phyloP scores from a whole-genome alignment of 2,888 invertebrate species.

The Lithodes maja region DNA sequence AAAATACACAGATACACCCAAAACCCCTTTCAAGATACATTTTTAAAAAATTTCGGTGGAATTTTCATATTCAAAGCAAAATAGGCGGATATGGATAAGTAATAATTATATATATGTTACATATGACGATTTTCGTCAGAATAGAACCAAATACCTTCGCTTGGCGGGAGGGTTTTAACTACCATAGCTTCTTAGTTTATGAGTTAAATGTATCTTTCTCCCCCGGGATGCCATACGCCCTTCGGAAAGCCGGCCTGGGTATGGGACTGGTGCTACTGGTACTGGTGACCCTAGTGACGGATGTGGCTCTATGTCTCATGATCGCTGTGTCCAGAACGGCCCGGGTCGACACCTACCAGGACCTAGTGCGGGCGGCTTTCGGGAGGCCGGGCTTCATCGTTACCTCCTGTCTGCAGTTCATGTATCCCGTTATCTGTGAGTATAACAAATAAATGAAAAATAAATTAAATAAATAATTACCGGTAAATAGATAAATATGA shows the following conservation, averaged over 20 bases:
- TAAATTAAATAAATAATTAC: too few relatives aligned
- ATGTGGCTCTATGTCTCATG: slow-evolving; percentile 87
- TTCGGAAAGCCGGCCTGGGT: slow-evolving; percentile 87
- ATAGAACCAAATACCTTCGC: too few relatives aligned
- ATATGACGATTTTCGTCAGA: too few relatives aligned
- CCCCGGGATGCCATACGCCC: slow-evolving; percentile 85
- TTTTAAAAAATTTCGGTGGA: too few relatives aligned
- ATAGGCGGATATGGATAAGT: too few relatives aligned
- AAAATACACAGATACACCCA: too few relatives aligned
- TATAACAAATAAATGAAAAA: slow-evolving; percentile 29
- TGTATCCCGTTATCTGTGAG: slow-evolving; percentile 89
- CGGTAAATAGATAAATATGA: too few relatives aligned
- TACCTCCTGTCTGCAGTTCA: slow-evolving; percentile 84
- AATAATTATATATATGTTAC: too few relatives aligned
- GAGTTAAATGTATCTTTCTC: not conserved
- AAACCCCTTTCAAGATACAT: too few relatives aligned
- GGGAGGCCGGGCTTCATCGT: slow-evolving; percentile 86
- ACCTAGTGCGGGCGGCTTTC: slow-evolving; percentile 86
- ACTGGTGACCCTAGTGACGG: slow-evolving; percentile 84
- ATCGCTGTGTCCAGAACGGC: slow-evolving; percentile 84
- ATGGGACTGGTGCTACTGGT: slow-evolving; percentile 83
- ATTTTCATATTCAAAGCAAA: too few relatives aligned
- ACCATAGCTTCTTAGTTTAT: not conserved
- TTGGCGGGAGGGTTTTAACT: not conserved
- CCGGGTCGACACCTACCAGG: slow-evolving; percentile 85